Evolutionary conservation across 2,888 invertebrate genomes (phyloP), one percentile per base, ranked within the genome.

Genomic region (Operophtera brumata): DNA sequence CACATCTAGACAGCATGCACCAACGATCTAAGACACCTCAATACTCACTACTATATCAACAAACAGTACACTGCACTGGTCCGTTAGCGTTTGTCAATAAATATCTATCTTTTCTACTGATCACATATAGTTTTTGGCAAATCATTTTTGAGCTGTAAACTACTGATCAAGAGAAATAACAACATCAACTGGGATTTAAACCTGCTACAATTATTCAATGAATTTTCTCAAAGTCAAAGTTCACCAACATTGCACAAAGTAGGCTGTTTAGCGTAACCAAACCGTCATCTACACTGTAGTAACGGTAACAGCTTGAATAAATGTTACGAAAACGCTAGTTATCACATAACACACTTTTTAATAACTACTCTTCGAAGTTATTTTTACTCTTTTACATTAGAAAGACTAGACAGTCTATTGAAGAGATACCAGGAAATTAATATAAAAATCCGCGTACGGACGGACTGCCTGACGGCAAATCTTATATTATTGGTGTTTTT

Each of bases 81-180:
- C 87, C 85, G 77, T 81, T 75, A 77, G 58, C 52, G 77, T 82
- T 80, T 80, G 77, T 82, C 69, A 73, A 70, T 66, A 75, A 78
- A 77, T 73, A 64, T 78, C 66, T 73, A 75, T 53, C 41, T 59
- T 66, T 74, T 58, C 82, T 85, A 86, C 77, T 74, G 77, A 88
- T 88, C 86, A 88, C 85, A 88, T 80, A 76, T 76, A 77, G 71
- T 78, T 80, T 87, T 89, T 89, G 88, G 88, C 88, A 86, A 86
- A 84, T 82, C 71, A 71, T 75, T 77, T 74, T 73, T 83, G 81
- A 84, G 80, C 82, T 81, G 69, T 79, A 77, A 71, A 74, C 57
- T 57, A 63, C 57, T 58, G 32, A 35, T 26, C 47, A 47, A 42
- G 41, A 9, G 13, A 41, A 30, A 44, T 28, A 30, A 57, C 57